Base-by-base conservation (phyloP, 1,140 invertebrate genomes). In the Dendroctonus valens region DNA sequence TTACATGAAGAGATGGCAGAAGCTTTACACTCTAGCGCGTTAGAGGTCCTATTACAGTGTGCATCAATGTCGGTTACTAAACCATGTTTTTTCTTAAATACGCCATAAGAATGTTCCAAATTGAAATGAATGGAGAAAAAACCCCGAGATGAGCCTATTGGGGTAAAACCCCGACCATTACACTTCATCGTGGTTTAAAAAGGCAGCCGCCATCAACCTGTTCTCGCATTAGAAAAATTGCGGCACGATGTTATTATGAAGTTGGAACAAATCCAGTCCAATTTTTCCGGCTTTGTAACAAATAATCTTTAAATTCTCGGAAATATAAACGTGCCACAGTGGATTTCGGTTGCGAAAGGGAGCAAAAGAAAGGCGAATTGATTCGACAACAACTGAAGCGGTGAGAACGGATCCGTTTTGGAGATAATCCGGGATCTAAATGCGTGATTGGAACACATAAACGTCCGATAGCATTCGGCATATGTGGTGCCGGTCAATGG, bases 401-500 rank as follows among this genome's bases (percentile, higher is more conserved):
- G 57, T 38, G 57, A 59, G 26, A 59, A 46, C 59, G 8, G 50
- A 57, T 53, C 61, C 54, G 55, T 63, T 69, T 68, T 65, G 51
- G 55, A 64, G 55, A 68, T 72, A 72, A 72, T 72, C 70, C 70
- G 42, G 44, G 61, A 69, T 66, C 65, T 51, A 63, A 57, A 68
- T 70, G 70, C 68, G 70, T 72, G 70, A 72, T 72, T 72, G 68
- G 70, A 72, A 72, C 68, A 59, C 60, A 72, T 72, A 72, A 72
- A 71, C 67, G 70, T 71, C 67, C 61, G 58, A 51, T 68, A 44
- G 15, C 44, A 3, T 48, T 48, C 46, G 46, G 46, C 46, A 48
- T n/a, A 5, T 11, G 14, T 11, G 11, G 46, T 48, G 46, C 46
- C 46, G 46, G 46, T 14, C 46, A 48, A 48, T 48, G 14, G 46